phyloP scores from a whole-genome alignment of 2,888 invertebrate species.

The Neoaliturus tenellus region DNA sequence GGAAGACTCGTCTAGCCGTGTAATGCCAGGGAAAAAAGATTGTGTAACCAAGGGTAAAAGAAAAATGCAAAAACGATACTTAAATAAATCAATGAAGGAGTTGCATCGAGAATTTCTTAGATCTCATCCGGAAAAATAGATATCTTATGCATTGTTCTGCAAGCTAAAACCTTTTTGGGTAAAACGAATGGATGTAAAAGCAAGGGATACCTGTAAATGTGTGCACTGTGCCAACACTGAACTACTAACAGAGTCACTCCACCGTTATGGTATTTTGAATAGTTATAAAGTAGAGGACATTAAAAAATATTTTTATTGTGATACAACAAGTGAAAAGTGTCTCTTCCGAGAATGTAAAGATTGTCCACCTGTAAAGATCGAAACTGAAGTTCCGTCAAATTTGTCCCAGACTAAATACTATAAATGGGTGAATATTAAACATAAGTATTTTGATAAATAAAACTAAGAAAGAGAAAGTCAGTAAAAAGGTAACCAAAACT shows the following conservation, averaged over 20 bases:
- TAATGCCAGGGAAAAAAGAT: slow-evolving; percentile 3
- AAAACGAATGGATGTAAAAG: not conserved
- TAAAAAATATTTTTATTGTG: not conserved
- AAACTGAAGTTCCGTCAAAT: not conserved
- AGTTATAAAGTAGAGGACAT: not conserved
- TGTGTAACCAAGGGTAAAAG: not conserved
- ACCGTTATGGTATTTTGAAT: not conserved
- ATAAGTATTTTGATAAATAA: not conserved
- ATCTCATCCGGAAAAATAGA: not conserved
- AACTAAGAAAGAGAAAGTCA: not conserved
- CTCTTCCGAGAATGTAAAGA: not conserved
- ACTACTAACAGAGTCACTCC: not conserved
- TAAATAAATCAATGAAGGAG: not conserved
- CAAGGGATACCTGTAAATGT: not conserved
- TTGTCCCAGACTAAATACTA: not conserved
- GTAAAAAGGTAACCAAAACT: slow-evolving; percentile 5
- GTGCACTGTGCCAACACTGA: not conserved
- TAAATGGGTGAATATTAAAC: not conserved
- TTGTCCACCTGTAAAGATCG: not conserved
- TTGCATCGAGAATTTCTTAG: not conserved
- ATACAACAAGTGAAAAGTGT: not conserved
- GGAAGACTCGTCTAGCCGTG: not conserved
- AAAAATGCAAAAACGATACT: not conserved
- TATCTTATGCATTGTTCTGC: not conserved
- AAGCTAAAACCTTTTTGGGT: not conserved